phyloP scores from a whole-genome alignment of 1,140 invertebrate species.

The Formica selysi region DNA sequence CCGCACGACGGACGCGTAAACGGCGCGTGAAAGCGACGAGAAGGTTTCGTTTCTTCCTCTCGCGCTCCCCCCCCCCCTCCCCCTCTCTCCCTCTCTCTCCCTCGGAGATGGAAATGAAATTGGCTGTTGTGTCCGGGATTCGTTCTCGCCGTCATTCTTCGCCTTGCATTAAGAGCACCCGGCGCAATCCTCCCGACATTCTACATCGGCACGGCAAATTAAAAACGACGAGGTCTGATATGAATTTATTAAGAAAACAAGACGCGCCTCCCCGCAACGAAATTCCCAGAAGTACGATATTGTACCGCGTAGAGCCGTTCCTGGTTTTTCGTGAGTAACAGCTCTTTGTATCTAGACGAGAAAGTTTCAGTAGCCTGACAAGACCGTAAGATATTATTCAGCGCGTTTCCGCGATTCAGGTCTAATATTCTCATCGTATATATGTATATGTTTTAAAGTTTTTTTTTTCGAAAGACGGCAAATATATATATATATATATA shows the following conservation, averaged over 20 bases:
- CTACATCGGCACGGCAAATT: conserved; percentile 9
- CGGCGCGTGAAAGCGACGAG: conserved; percentile 47
- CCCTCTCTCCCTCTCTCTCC: background rate
- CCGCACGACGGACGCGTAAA: conserved; percentile 47
- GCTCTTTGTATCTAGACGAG: background rate
- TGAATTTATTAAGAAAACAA: conserved; percentile 53
- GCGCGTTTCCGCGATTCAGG: too few relatives aligned
- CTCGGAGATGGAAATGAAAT: conserved; percentile 57
- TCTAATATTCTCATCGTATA: too few relatives aligned
- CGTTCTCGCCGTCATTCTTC: conserved; percentile 36
- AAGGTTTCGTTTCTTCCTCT: background rate
- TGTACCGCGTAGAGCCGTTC: background rate
- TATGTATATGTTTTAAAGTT: too few relatives aligned
- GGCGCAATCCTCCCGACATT: conserved; percentile 7
- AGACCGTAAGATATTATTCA: background rate
- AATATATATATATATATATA: too few relatives aligned
- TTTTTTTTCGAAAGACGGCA: too few relatives aligned
- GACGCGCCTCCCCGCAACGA: background rate
- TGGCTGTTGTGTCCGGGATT: conserved; percentile 47
- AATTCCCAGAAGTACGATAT: conserved; percentile 5
- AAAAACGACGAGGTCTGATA: conserved; percentile 35
- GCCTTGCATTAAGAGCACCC: conserved; percentile 39
- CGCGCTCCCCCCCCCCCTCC: background rate
- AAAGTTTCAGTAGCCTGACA: background rate
- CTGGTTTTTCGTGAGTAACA: background rate